phyloP scores from a whole-genome alignment of 2,113 vertebrate genomes.

The Mormoops blainvillei region DNA sequence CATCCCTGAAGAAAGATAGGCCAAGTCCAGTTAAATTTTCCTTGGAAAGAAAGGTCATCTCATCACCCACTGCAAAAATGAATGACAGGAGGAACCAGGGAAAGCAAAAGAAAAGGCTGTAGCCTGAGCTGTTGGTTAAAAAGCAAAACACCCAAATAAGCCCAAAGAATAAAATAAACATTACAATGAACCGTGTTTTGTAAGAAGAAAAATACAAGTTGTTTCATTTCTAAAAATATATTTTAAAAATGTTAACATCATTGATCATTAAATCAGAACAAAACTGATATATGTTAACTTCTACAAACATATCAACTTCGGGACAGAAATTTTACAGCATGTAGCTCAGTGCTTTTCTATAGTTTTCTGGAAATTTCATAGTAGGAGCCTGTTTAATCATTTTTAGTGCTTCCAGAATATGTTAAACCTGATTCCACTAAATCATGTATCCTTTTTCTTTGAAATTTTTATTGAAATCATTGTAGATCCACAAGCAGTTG shows the following conservation, averaged over 20 bases:
- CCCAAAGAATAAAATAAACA: no score
- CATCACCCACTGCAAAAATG: background rate
- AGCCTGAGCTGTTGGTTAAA: background rate
- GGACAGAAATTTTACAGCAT: background rate
- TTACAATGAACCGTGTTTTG: background rate
- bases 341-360: background rate
- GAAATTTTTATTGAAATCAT: background rate
- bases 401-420: constrained; percentile 1
- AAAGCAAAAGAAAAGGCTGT: background rate
- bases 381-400: background rate
- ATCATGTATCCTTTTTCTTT: background rate
- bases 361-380: background rate
- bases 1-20: background rate
- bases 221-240: background rate
- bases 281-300: background rate
- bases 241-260: background rate
- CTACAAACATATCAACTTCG: background rate
- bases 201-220: background rate
- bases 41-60: background rate
- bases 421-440: background rate
- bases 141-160: background rate
- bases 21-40: background rate
- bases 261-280: background rate
- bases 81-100: background rate
- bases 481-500: background rate